Evolutionary conservation across 2,113 vertebrate genomes (phyloP), one percentile per base, ranked within the genome.

Genomic region (Catharus bicknelli): DNA sequence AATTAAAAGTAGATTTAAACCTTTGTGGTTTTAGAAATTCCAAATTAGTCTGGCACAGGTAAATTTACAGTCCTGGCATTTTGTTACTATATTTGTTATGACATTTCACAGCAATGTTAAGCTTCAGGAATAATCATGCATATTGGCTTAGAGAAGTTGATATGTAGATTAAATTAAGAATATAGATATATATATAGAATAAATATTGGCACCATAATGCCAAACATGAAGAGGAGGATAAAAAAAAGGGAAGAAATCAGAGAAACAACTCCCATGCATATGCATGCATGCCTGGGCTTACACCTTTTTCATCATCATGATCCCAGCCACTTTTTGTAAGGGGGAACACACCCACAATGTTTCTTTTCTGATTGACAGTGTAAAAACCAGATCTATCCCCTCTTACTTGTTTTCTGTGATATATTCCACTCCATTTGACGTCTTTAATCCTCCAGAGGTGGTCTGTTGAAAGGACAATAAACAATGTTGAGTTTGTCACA

Each of bases 371-470:
- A 89, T 0, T 92, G 86, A 83, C 91, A 86, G 73, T n/a, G 20
- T 66, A 59, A 77, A 94, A 93, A 36, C 0, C 68, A 92, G 82
- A 26, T 64, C 30, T 38, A 59, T 50, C 42, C 89, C 53, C 22
- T 84, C 97, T 96, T 95, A 99, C 99, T 98, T 97, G 85, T 83
- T 43, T 17, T 72, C 95, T 9, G 99, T 99, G 55, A 99, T 97
- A 53, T 86, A 95, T 73, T 99, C 99, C 34, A 96, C 87, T 0
- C 76, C 84, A 59, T 96, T 97, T 29, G 96, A 94, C 0, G 98
- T 97, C 95, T 98, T 99, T 80, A 99, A 97, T 94, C 98, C 99
- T 10, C 25, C 83, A 83, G 85, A 98, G 85, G 95, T 98, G 72
- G 97, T 97, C 99, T 99, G 92, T 45, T 82, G 59, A 69, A 88